Percentiles rank a stretch among this genome's conserved stretches.
These are phyloP conservation scores for Melanotaenia trifasciata DNA, from an alignment of 2,797 vertebrate genomes.

Conservation along the genomic window DNA sequence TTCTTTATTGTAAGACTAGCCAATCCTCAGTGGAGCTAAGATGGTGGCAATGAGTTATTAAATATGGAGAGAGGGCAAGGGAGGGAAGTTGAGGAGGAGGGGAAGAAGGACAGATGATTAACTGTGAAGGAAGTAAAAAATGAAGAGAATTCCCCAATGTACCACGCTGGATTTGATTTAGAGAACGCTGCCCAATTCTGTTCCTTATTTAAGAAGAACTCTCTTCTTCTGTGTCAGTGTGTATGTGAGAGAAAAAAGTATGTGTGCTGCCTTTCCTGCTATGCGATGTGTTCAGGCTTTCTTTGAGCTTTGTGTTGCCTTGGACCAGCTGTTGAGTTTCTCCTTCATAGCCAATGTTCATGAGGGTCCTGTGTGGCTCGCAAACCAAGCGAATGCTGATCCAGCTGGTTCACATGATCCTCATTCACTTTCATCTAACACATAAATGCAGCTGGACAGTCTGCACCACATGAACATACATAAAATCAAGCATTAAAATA, in stretches of 20 bases:
- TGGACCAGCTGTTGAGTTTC: constrained; percentile 62
- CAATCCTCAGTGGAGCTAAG: constrained; percentile 75
- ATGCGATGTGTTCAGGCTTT: constrained; percentile 66
- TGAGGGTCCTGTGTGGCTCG: constrained; percentile 66
- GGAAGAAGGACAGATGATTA: constrained; percentile 77
- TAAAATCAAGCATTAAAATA: constrained; percentile 6
- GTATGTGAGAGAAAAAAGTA: constrained; percentile 5
- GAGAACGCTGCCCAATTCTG: constrained; percentile 72
- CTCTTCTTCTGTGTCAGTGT: constrained; percentile 29
- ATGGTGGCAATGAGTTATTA: constrained; percentile 80
- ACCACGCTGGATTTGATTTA: constrained; percentile 81
- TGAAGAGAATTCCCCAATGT: constrained; percentile 75
- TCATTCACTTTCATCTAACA: constrained; percentile 59
- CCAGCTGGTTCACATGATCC: constrained; percentile 57
- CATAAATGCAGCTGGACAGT: constrained; percentile 32
- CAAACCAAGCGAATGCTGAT: constrained; percentile 60
- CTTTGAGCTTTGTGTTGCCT: constrained; percentile 65
- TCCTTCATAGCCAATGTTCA: constrained; percentile 72
- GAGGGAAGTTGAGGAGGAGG: constrained; percentile 64
- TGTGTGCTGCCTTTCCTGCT: constrained; percentile 66
- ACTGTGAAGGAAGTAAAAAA: constrained; percentile 81
- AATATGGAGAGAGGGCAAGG: constrained; percentile 77
- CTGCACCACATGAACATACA: neutral
- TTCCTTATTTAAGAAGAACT: constrained; percentile 75
- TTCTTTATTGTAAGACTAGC: constrained; percentile 77